These are phyloP conservation scores for Agonopterix subpropinquella DNA, from an alignment of 2,888 invertebrate species.

Conservation along the genomic window DNA sequence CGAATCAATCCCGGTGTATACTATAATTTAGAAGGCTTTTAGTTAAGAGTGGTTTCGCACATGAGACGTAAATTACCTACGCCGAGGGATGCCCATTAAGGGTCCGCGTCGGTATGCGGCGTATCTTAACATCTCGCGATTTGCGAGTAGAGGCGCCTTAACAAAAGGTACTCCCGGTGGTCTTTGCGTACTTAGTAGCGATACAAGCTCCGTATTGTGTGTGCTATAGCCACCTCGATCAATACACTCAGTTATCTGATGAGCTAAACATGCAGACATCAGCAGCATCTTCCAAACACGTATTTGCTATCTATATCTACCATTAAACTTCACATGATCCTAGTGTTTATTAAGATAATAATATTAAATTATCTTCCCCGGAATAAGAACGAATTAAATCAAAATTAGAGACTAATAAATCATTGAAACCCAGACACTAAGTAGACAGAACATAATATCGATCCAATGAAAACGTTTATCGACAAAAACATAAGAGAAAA, in stretches of 20 bases:
- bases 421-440: constrained; percentile 42
- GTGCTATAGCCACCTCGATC: constrained; percentile 13
- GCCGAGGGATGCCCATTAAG: constrained; percentile 65
- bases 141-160: constrained; percentile 58
- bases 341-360: constrained; percentile 8
- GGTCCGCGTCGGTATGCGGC: constrained; percentile 60
- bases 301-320: constrained; percentile 1
- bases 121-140: constrained; percentile 68
- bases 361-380: constrained; percentile 5
- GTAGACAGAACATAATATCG: constrained; percentile 42
- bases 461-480: constrained; percentile 58
- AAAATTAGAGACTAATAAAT: constrained; percentile 48
- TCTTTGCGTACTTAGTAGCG: constrained; percentile 42
- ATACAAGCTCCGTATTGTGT: constrained; percentile 18
- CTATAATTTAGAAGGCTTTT: constrained; percentile 70
- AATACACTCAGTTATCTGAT: not conserved
- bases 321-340: constrained; percentile 8
- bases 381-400: constrained; percentile 23
- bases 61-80: constrained; percentile 70
- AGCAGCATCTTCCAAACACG: not conserved
- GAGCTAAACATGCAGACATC: no score
- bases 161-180: constrained; percentile 66
- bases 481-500: constrained; percentile 53
- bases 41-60: constrained; percentile 71
- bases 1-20: constrained; percentile 63